These are phyloP conservation scores for Antennarius striatus DNA, from an alignment of 2,113 vertebrate species.

Conservation along the genomic window DNA sequence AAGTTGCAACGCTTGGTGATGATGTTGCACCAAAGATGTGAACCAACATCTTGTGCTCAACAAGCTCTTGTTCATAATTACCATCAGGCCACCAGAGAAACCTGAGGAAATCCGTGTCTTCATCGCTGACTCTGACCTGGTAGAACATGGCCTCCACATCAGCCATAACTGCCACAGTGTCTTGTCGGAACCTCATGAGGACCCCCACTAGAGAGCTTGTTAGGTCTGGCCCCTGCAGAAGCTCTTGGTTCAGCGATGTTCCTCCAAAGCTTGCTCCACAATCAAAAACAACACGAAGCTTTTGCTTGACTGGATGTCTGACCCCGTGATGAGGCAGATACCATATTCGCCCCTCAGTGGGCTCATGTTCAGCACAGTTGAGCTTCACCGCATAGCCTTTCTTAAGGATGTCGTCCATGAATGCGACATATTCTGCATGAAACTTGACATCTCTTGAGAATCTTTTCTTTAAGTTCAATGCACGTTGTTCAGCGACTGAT, in stretches of 20 bases:
- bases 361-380: accelerated
- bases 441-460: constrained; percentile 3
- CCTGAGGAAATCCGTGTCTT: neutral
- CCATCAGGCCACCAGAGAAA: too few relatives aligned
- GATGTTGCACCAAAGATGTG: too few relatives aligned
- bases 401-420: neutral
- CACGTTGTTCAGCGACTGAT: constrained; percentile 22
- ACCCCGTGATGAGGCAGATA: constrained; percentile 16
- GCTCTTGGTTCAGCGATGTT: constrained; percentile 6
- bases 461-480: constrained; percentile 21
- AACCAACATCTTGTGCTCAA: too few relatives aligned
- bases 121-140: too few relatives aligned
- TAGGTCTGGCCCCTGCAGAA: neutral
- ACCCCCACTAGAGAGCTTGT: constrained; percentile 10
- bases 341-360: neutral
- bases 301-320: constrained; percentile 2
- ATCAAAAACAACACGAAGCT: too few relatives aligned
- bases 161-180: neutral
- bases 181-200: constrained; percentile 6
- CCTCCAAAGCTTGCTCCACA: too few relatives aligned
- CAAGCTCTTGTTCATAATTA: too few relatives aligned
- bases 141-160: too few relatives aligned
- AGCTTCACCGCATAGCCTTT: neutral
- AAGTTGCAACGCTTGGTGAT: too few relatives aligned
- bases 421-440: neutral